phyloP scores from a whole-genome alignment of 1,140 invertebrate species.

The Danaus melanippus region DNA sequence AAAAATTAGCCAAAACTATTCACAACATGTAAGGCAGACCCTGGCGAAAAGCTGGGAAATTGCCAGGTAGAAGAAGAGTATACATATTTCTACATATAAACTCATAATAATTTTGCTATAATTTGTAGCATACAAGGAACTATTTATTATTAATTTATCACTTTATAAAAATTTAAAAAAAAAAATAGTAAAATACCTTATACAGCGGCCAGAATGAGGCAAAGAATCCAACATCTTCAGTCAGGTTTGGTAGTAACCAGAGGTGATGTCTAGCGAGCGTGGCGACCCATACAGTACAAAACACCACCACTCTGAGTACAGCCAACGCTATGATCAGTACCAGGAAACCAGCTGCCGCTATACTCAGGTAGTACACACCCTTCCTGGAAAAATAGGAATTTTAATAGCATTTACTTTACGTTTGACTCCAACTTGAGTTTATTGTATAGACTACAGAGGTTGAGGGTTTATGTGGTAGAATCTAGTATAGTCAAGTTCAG shows the following conservation, averaged over 20 bases:
- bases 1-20: no score
- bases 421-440: no score
- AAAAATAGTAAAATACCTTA: slow-evolving; percentile 74
- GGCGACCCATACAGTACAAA: slow-evolving; percentile 91
- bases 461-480: no score
- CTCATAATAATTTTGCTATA: no score
- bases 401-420: no score
- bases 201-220: slow-evolving; percentile 99
- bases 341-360: slow-evolving; percentile 94
- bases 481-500: no score
- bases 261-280: slow-evolving; percentile 94
- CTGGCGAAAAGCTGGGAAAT: no score
- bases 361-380: slow-evolving; percentile 97
- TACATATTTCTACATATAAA: no score
- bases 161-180: background rate
- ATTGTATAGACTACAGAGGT: no score
- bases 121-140: background rate
- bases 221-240: slow-evolving; percentile 98
- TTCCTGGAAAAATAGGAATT: slow-evolving; percentile 72
- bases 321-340: slow-evolving; percentile 93
- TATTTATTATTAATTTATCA: background rate
- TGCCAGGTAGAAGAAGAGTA: no score
- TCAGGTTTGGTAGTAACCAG: slow-evolving; percentile 98
- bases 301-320: slow-evolving; percentile 90
- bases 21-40: no score